Percentiles rank a stretch among this genome's conserved stretches.
Conservation (phyloP, 2,888 invertebrate genomes). For the Zeuzera pyrina region DNA sequence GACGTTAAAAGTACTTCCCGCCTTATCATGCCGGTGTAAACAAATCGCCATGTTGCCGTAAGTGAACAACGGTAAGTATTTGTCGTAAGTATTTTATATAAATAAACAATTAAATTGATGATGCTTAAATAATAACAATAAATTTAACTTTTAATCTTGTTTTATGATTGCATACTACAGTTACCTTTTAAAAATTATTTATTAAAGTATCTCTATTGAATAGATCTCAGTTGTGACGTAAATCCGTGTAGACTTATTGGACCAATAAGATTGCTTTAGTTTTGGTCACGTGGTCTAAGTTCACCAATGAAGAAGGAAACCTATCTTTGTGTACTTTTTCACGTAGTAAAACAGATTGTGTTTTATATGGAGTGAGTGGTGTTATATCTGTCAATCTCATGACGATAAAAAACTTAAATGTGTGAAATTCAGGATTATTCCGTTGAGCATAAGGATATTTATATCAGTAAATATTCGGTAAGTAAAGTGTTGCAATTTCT, state of each 20-base stretch:
- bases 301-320: slow-evolving; percentile 59
- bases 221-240: slow-evolving; percentile 45
- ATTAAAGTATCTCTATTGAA: slow-evolving; percentile 28
- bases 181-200: too few species aligned
- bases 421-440: slow-evolving; percentile 81
- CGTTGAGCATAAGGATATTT: slow-evolving; percentile 77
- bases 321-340: slow-evolving; percentile 74
- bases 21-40: slow-evolving; percentile 73
- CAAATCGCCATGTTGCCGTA: slow-evolving; percentile 71
- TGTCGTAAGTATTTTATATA: not conserved
- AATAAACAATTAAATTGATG: too few species aligned
- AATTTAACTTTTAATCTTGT: too few species aligned
- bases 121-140: too few species aligned
- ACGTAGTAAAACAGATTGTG: slow-evolving; percentile 68
- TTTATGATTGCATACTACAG: too few species aligned
- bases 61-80: too few species aligned
- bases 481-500: slow-evolving; percentile 44
- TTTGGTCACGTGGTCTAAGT: slow-evolving; percentile 64
- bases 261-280: slow-evolving; percentile 53
- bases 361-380: slow-evolving; percentile 70
- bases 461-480: slow-evolving; percentile 78
- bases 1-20: slow-evolving; percentile 49
- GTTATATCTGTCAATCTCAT: slow-evolving; percentile 68
- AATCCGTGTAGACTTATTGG: slow-evolving; percentile 19
- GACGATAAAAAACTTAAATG: slow-evolving; percentile 73